Conservation (phyloP, 2,797 vertebrate genomes). For the Mus spretus region DNA sequence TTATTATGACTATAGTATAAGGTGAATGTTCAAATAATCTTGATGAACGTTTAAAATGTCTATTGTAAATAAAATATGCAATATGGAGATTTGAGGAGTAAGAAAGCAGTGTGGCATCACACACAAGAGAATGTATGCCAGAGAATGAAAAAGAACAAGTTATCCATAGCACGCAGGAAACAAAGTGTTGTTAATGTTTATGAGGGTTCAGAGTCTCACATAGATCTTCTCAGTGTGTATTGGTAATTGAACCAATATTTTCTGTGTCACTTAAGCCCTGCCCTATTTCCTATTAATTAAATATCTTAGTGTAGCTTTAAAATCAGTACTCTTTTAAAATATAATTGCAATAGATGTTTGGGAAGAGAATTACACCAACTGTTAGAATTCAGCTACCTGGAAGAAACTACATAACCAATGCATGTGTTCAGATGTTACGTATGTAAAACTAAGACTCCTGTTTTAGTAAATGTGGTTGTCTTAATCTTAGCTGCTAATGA, state of each 20-base stretch:
- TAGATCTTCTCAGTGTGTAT: constrained; percentile 19
- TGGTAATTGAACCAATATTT: neutral
- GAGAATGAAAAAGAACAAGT: neutral
- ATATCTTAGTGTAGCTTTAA: neutral
- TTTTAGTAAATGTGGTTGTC: constrained; percentile 72
- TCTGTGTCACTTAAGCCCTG: neutral
- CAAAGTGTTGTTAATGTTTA: neutral
- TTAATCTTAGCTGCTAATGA: constrained; percentile 61
- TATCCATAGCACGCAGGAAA: neutral
- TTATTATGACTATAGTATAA: neutral
- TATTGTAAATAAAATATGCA: constrained; percentile 17
- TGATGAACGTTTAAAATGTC: neutral
- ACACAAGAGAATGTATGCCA: neutral
- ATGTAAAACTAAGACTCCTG: constrained; percentile 74
- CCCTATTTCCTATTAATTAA: constrained; percentile 34
- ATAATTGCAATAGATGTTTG: constrained; percentile 12
- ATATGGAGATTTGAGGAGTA: neutral
- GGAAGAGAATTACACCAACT: constrained; percentile 3
- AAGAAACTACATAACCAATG: constrained; percentile 54
- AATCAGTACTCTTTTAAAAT: neutral
- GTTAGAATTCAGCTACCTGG: constrained; percentile 16
- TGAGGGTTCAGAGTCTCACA: constrained; percentile 13
- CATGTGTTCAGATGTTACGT: constrained; percentile 50
- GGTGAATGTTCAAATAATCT: neutral
- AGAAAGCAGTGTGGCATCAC: neutral